Base-by-base conservation (phyloP, 1,140 invertebrate genomes). In the Hyphantria cunea region DNA sequence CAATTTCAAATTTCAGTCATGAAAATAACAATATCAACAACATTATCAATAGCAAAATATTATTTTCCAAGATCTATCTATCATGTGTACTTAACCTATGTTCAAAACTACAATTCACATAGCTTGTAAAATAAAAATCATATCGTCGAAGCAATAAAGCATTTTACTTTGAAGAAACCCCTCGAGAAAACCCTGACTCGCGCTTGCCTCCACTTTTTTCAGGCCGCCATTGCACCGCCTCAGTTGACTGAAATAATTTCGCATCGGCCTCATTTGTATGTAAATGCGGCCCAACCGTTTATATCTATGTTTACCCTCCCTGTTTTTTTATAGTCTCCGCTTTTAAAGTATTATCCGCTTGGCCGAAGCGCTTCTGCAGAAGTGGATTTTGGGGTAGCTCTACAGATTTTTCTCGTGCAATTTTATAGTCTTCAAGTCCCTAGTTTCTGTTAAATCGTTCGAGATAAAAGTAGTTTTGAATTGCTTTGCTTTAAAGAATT, bases 201-300 rank as follows among this genome's bases (percentile, higher is more conserved):
- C 47, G 25, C 56, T 60, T 60, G 47, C 7, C 37, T 12, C 17
- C 44, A 49, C 33, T 63, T 63, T 63, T 63, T 54, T 15, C 44
- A 17, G 37, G 47, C 34, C 34, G 17, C 42, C 60, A 54, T 42
- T 63, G 60, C 60, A 63, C 49, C 42, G 49, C 41, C 32, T 47
- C 48, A 41, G 60, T 41, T 51, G 60, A 63, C 60, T 63, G 60
- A 63, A 63, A 63, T 63, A 63, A 63, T 63, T 63, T 63, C 60
- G 51, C 51, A 54, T 54, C 50, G 44, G 10, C 41, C 60, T 63
- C 60, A 63, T 63, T 63, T 63, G 60, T 63, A 63, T 63, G 60
- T 54, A 63, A 63, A 63, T 63, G 60, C 34, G 41, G 39, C 60
- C 50, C 42, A 25, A 37, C 60, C 60, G 47, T 63, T 63, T 63